These are phyloP conservation scores for Eilema depressum DNA, from an alignment of 2,888 invertebrate genomes.

Conservation along the genomic window DNA sequence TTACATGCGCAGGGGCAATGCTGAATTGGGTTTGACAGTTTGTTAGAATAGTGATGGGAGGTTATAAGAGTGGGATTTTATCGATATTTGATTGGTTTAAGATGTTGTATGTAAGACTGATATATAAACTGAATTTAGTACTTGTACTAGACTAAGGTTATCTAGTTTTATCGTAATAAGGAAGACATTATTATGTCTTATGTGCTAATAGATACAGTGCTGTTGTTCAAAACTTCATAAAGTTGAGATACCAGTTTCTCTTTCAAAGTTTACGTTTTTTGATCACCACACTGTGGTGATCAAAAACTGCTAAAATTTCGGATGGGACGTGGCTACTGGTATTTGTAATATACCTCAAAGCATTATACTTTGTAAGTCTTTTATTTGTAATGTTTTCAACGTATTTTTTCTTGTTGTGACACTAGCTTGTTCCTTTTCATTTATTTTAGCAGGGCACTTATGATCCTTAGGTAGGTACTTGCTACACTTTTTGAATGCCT, in stretches of 20 bases:
- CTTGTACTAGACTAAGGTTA: background rate
- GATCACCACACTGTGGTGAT: too few relatives aligned
- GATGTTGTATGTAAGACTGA: background rate
- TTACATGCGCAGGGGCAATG: slow-evolving; percentile 84
- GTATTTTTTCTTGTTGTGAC: too few relatives aligned
- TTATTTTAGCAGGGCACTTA: too few relatives aligned
- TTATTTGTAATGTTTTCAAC: background rate
- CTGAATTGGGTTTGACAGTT: slow-evolving; percentile 86
- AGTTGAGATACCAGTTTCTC: background rate
- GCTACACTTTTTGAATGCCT: too few relatives aligned
- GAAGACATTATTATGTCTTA: background rate
- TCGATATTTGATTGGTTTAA: slow-evolving; percentile 41
- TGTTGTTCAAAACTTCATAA: background rate
- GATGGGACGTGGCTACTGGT: too few relatives aligned
- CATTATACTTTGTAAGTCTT: background rate
- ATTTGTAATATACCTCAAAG: background rate
- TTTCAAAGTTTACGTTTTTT: background rate
- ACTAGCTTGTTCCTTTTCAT: too few relatives aligned
- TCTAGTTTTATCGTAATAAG: background rate
- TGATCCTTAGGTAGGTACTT: too few relatives aligned
- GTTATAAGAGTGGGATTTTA: slow-evolving; percentile 46
- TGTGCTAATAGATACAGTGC: too few relatives aligned
- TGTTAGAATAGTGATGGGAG: slow-evolving; percentile 72
- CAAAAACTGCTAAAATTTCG: too few relatives aligned
- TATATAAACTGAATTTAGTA: background rate